phyloP scores from a whole-genome alignment of 2,113 vertebrate species.

The Callipepla californica region DNA sequence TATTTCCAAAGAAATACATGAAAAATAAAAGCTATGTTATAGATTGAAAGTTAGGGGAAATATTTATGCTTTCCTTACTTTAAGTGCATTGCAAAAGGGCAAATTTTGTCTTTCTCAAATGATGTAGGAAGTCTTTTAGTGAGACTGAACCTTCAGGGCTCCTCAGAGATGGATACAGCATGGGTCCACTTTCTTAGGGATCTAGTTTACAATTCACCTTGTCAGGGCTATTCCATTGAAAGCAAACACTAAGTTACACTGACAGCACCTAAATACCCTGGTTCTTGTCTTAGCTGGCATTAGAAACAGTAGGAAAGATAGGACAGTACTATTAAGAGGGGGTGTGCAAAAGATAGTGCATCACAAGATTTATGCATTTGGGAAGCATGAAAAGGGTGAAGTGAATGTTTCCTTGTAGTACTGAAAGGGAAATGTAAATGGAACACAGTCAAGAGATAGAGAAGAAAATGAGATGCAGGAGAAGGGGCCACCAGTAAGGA shows the following conservation, averaged over 20 bases:
- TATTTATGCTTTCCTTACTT: background rate
- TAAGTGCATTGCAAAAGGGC: background rate
- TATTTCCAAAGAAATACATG: background rate
- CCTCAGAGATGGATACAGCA: background rate
- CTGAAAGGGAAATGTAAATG: background rate
- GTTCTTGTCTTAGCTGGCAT: background rate
- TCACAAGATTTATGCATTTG: background rate
- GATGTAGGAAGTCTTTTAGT: fast-evolving
- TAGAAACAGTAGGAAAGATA: background rate
- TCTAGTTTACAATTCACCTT: background rate
- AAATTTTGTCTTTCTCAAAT: fast-evolving
- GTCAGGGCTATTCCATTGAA: background rate
- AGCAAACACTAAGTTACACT: background rate
- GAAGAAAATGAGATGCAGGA: background rate
- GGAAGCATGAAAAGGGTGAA: fast-evolving
- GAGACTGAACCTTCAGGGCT: background rate
- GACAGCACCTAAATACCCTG: background rate
- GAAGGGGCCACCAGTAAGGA: background rate
- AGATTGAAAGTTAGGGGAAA: background rate
- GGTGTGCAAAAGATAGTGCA: fast-evolving
- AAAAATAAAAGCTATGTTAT: background rate
- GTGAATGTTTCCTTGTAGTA: background rate
- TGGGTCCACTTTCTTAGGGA: fast-evolving
- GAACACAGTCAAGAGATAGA: background rate
- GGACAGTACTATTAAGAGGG: background rate